phyloP scores from a whole-genome alignment of 2,797 vertebrate genomes.

The Saxicola maurus region DNA sequence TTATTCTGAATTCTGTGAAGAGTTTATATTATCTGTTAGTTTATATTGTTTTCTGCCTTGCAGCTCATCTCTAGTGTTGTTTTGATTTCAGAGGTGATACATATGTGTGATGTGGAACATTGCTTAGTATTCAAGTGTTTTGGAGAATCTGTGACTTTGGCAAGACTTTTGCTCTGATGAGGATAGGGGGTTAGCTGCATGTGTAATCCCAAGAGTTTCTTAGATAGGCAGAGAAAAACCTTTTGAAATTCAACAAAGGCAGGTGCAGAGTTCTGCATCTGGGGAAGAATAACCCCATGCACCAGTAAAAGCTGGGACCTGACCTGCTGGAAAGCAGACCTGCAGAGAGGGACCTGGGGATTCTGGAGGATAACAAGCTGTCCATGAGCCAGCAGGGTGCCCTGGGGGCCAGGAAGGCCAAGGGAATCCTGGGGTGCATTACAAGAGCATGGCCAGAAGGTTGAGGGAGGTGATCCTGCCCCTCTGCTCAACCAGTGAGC shows the following conservation, averaged over 20 bases:
- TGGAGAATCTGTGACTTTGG: background rate
- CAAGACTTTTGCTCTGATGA: background rate
- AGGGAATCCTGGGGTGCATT: background rate
- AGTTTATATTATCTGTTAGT: background rate
- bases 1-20: background rate
- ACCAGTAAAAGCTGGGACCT: background rate
- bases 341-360: background rate
- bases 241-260: background rate
- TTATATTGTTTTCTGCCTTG: background rate
- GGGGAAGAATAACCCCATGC: background rate
- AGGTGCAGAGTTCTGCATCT: background rate
- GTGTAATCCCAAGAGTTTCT: background rate
- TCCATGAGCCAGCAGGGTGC: background rate
- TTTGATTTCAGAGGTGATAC: background rate
- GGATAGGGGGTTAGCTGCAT: background rate
- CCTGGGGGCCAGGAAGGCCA: background rate
- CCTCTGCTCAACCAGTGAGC: background rate
- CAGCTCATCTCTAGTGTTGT: background rate
- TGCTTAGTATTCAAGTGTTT: background rate
- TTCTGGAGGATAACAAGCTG: background rate
- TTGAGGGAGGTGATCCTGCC: background rate
- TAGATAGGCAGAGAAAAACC: background rate
- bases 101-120: accelerated
- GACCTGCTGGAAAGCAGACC: background rate
- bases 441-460: background rate